Evolutionary conservation across 2,113 vertebrate species (phyloP), one percentile per base, ranked within the genome.

Genomic region (Aspiorhynchus laticeps): DNA sequence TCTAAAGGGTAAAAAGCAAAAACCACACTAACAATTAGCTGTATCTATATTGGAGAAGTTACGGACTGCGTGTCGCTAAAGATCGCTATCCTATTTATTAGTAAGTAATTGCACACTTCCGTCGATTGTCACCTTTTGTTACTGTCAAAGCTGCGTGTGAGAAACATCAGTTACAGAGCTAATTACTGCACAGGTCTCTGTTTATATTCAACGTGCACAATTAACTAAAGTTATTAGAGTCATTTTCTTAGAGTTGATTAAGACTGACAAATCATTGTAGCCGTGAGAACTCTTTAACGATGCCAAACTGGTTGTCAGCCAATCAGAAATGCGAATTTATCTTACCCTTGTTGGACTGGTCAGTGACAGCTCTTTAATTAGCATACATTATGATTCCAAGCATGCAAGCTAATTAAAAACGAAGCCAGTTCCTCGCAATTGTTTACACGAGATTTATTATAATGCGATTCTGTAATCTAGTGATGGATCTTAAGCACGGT

Each of bases 1-100:
- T 93, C 95, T 2, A 97, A 94, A 91, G 96, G 97, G 97, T 97
- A 96, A 96, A 17, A 19, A 26, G 26, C 15, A 33, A 48, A 69
- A 33, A 74, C 8, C 19, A 56, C 5, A 43, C 46, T n/a, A 71
- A 71, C 81, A 48, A 46, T 48, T 26, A 48, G n/a, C 74, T 4
- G 3, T 17, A 46, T 41, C 36, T 11, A 24, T 41, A 41, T 24
- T n/a, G 21, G 36, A n/a, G 21, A 76, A 76, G 2, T 15, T 48
- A 15, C 12, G 41, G n/a, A 6, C 51, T 12, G 28, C 0, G 48
- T 56, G 48, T 53, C 19, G n/a, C 41, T 7, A n/a, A 51, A 71
- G 17, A 33, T 59, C 14, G 9, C 46, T 15, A 38, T 86, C 51
- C 2, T 5, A n/a, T 61, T 28, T 31, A 26, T 61, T 26, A 67